Evolutionary conservation across 2,888 invertebrate species (phyloP).

Genomic region (Amblyjoppa fuscipennis): DNA sequence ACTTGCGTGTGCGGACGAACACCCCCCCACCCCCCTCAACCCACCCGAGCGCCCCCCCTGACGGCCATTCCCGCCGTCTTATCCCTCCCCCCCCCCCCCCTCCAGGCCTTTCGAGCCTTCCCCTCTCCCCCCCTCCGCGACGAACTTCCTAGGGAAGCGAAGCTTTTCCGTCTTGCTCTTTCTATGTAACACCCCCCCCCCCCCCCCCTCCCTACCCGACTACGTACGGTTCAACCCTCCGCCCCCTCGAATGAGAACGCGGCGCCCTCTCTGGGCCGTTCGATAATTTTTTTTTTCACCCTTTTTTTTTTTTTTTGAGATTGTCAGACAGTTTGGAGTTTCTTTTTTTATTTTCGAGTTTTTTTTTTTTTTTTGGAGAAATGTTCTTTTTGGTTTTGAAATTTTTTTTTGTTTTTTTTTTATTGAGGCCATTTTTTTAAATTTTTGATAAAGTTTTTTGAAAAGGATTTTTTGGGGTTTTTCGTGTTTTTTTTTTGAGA

Average conservation of each 20-base stretch:
- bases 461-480: too few species aligned
- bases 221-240: not conserved
- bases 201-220: constrained; percentile 10
- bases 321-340: too few species aligned
- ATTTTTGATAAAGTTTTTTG: too few species aligned
- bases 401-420: too few species aligned
- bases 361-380: too few species aligned
- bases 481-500: not conserved
- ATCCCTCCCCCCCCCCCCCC: not conserved
- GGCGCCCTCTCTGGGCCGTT: constrained; percentile 1
- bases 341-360: too few species aligned
- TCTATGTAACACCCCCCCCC: constrained; percentile 42
- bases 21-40: constrained; percentile 16
- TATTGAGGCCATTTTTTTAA: too few species aligned
- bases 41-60: constrained; percentile 36
- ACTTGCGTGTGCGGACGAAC: constrained; percentile 34
- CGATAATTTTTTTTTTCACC: not conserved
- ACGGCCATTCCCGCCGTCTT: constrained; percentile 41
- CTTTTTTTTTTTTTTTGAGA: not conserved
- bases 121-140: constrained; percentile 21
- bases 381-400: not conserved
- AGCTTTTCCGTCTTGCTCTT: constrained; percentile 36
- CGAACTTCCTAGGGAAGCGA: not conserved
- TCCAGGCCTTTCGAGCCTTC: too few species aligned
- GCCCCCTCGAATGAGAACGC: not conserved